Base-by-base conservation (phyloP, 2,113 vertebrate genomes). In the Craseonycteris thonglongyai region DNA sequence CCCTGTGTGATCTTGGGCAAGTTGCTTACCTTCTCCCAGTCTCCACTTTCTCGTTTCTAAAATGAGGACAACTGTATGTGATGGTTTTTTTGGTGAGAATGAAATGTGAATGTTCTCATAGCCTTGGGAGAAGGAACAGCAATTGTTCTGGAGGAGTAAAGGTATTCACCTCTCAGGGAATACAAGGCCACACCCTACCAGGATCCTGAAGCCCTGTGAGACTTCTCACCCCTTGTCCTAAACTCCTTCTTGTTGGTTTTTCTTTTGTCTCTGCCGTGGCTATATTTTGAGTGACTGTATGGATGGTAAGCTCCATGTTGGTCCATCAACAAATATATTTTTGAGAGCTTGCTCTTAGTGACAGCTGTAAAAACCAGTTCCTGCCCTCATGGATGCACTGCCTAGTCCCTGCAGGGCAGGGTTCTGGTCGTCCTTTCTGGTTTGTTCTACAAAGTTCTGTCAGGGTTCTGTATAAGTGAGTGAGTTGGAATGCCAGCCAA, bases 61-160 rank as follows among this genome's bases (percentile, higher is more conserved):
- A 59, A 30, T 38, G 26, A 88, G 65, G 33, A 61, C 68, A 45
- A 16, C 18, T 4, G 0, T 71, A 16, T 6, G 0, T 58, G 69
- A 30, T 21, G 13, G 71, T 24, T 10, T 21, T 81, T 51, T 58
- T 45, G 16, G 16, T 0, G 5, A 69, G 33, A 51, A 58, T 13
- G 45, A 65, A 71, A n/a, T 24, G 4, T 35, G 54, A 38, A 18
- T 49, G n/a, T 28, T 82, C 45, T 76, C 54, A 16, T 42, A 35
- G 58, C 2, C 30, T 75, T 6, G n/a, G 19, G 40, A 42, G 54
- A 58, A 22, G 47, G 0, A 0, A 24, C 13, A 33, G 24, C 16
- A 9, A 0, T 45, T n/a, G 9, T 69, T 72, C 59, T 80, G n/a
- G 35, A 80, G 66, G 30, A n/a, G 33, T 45, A 40, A 26, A 91